Percentiles rank a stretch among this genome's conserved stretches.
Conservation (phyloP, 2,888 invertebrate genomes). For the Stenotaenia linearis region DNA sequence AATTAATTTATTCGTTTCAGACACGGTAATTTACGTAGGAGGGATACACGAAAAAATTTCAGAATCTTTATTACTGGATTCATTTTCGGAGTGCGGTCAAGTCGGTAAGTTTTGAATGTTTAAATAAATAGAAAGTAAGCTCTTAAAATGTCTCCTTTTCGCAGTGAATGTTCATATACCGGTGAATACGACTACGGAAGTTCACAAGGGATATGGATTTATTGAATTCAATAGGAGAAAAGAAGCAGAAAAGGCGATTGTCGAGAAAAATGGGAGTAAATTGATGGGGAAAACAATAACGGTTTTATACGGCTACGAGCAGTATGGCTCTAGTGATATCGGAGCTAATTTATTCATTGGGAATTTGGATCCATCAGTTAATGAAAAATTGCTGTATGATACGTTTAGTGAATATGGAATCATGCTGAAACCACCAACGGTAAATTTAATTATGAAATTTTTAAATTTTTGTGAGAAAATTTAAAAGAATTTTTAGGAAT, state of each 20-base stretch:
- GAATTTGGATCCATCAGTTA: constrained; percentile 97
- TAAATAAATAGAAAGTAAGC: too few relatives aligned
- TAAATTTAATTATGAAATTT: too few relatives aligned
- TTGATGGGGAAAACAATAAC: constrained; percentile 96
- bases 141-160: constrained; percentile 43
- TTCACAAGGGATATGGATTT: constrained; percentile 99
- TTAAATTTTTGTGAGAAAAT: too few relatives aligned
- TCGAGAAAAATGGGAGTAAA: constrained; percentile 99
- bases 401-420: constrained; percentile 99
- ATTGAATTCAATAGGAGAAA: constrained; percentile 99
- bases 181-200: constrained; percentile 95
- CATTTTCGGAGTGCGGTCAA: too few relatives aligned
- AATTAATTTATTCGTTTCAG: too few relatives aligned
- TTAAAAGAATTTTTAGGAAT: too few relatives aligned
- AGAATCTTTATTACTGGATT: too few relatives aligned
- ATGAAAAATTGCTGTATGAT: constrained; percentile 96
- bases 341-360: constrained; percentile 99
- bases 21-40: too few relatives aligned
- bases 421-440: constrained; percentile 96
- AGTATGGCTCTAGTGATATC: constrained; percentile 98
- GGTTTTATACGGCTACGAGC: constrained; percentile 97
- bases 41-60: too few relatives aligned
- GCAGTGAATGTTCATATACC: constrained; percentile 99
- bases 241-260: constrained; percentile 99
- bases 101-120: too few relatives aligned